Base-by-base conservation (phyloP, 2,797 vertebrate genomes). In the Ambastaia sidthimunki region DNA sequence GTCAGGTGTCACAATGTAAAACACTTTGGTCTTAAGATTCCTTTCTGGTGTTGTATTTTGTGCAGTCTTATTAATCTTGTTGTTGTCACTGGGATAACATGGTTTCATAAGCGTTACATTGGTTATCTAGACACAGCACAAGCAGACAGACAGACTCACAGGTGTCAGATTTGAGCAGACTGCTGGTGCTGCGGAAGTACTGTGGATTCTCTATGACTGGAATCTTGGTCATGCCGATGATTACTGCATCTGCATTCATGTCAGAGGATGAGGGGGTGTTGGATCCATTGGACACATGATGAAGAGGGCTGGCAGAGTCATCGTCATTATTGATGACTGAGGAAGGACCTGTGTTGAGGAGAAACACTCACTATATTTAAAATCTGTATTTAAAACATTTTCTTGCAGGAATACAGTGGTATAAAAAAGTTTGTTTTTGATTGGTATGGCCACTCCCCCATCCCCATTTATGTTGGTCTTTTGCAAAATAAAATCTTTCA, bases 161-260 rank as follows among this genome's bases (percentile, higher is more conserved):
- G 6, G 97, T 98, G 89, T 98, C 96, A 1, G 97, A 94, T 89
- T 99, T 98, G 85, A 98, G 95, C 78, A 98, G 94, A 86, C 95
- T 97, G 90, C 95, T 96, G 67, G 96, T 96, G 91, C 96, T 98
- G 90, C 97, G 96, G 92, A 99, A 99, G 90, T 99, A 99, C 88
- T 99, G 97, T 0, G 97, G 98, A 91, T 99, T 99, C 94, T 99
- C 98, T n/a, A 99, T 99, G 83, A 99, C 96, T 0, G 98, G 98
- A 89, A 99, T 98, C 92, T 99, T 98, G 25, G 96, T 98, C 97
- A 99, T 98, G 80, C 97, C 96, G 73, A 99, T 99, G 88, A 98
- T 96, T 73, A 98, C 97, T 1, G 97, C 95, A 0, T 99, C 97
- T 0, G 96, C 94, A 65, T 97, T 98, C 15, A 97, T 96, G 85